These are phyloP conservation scores for Sander lucioperca DNA, from an alignment of 2,113 vertebrate genomes.

Conservation along the genomic window DNA sequence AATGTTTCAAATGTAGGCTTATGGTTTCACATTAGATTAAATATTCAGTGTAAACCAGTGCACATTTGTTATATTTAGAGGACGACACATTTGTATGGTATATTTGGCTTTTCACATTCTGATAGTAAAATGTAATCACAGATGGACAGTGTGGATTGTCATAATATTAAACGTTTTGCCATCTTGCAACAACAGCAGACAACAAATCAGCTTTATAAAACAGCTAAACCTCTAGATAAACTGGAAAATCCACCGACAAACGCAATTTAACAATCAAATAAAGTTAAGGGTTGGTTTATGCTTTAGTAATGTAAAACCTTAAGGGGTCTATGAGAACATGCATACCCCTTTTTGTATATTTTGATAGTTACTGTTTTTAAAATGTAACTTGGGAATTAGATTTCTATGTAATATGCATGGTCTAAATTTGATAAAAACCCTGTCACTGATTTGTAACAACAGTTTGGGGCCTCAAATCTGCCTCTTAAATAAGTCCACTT, in stretches of 20 bases:
- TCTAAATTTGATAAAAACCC: constrained; percentile 4
- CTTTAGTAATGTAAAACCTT: neutral
- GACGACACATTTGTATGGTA: neutral
- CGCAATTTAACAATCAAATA: neutral
- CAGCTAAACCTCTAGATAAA: neutral
- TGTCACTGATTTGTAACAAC: constrained; percentile 20
- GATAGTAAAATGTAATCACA: neutral
- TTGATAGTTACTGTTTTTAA: neutral
- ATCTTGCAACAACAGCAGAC: neutral
- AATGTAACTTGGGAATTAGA: neutral
- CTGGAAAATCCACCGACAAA: neutral
- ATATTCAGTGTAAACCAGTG: neutral
- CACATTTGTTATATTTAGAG: neutral
- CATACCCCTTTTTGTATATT: neutral
- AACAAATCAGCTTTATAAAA: neutral
- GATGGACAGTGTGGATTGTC: neutral
- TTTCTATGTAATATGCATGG: neutral
- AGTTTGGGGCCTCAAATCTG: constrained; percentile 19
- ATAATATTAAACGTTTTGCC: neutral
- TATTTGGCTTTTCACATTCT: neutral
- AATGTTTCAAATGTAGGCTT: neutral
- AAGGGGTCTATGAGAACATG: neutral
- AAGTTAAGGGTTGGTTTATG: neutral
- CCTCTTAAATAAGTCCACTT: constrained; percentile 52
- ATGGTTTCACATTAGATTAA: neutral